These are phyloP conservation scores for Amblyjoppa proteus DNA, from an alignment of 2,888 invertebrate species.

Conservation along the genomic window DNA sequence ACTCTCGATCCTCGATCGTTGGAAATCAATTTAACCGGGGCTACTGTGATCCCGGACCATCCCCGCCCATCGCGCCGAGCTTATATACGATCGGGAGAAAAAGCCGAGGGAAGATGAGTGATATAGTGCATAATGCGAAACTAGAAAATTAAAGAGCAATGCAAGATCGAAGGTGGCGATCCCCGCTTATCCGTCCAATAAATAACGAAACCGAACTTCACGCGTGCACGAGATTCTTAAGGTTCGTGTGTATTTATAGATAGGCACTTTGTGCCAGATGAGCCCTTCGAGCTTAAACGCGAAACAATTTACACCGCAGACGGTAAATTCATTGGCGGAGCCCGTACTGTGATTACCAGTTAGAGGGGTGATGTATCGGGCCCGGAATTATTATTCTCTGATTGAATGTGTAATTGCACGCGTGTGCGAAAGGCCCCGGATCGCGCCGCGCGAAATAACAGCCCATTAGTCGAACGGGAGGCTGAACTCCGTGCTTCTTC, in stretches of 20 bases:
- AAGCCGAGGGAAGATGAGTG: conserved; percentile 20
- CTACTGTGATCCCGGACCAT: conserved; percentile 53
- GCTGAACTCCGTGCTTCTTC: conserved; percentile 35
- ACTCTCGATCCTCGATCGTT: conserved; percentile 12
- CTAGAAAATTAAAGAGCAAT: conserved; percentile 51
- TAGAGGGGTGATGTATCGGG: conserved; percentile 74
- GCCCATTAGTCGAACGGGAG: conserved; percentile 71
- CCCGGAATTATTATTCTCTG: conserved; percentile 76
- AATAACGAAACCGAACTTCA: conserved; percentile 72
- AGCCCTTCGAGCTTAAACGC: conserved; percentile 8
- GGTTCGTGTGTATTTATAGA: background rate
- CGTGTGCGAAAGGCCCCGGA: conserved; percentile 54
- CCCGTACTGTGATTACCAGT: conserved; percentile 69
- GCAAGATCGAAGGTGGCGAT: conserved; percentile 37
- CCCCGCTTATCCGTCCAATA: conserved; percentile 65
- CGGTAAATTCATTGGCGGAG: conserved; percentile 19
- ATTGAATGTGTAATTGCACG: conserved; percentile 81
- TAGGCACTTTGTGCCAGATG: background rate
- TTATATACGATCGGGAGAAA: conserved; percentile 16
- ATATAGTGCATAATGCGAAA: conserved; percentile 30
- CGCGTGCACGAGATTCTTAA: conserved; percentile 60
- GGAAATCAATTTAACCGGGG: conserved; percentile 67
- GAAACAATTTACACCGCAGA: conserved; percentile 4
- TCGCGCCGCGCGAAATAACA: conserved; percentile 73
- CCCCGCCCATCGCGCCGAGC: conserved; percentile 43